These are phyloP conservation scores for Xestia c-nigrum DNA, from an alignment of 2,888 invertebrate genomes.

Conservation along the genomic window DNA sequence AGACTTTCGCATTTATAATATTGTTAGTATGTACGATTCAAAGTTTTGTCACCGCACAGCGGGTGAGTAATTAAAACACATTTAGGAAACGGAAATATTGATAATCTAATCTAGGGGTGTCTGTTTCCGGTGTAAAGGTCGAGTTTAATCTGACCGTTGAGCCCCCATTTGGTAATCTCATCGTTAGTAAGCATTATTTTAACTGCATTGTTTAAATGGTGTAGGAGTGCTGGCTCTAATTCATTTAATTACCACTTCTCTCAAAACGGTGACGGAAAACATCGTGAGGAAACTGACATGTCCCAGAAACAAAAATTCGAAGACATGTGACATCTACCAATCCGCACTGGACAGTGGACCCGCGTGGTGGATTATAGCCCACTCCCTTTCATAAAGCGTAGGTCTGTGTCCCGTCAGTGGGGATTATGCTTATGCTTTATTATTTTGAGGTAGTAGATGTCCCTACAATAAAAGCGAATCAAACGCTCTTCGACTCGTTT, in stretches of 20 bases:
- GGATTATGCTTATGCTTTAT: background rate
- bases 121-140: conserved; percentile 48
- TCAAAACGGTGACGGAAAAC: background rate
- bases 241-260: background rate
- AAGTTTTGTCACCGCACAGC: background rate
- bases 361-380: background rate
- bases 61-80: conserved; percentile 43
- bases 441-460: background rate
- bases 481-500: background rate
- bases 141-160: conserved; percentile 37
- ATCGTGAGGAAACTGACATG: background rate
- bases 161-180: conserved; percentile 8
- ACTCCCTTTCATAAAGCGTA: no score
- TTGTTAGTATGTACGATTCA: background rate
- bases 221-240: background rate
- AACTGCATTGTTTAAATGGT: background rate
- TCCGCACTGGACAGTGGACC: background rate
- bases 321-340: background rate
- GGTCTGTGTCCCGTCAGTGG: background rate
- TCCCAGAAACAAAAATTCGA: background rate
- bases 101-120: conserved; percentile 57
- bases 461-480: background rate
- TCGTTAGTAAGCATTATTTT: conserved; percentile 15
- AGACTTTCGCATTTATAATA: background rate
- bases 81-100: conserved; percentile 38